A percentile compares a stretch with the other conserved stretches of the same genome.
Evolutionary conservation across 2,797 vertebrate species (phyloP).

Genomic region (Lithobates sylvaticus): DNA sequence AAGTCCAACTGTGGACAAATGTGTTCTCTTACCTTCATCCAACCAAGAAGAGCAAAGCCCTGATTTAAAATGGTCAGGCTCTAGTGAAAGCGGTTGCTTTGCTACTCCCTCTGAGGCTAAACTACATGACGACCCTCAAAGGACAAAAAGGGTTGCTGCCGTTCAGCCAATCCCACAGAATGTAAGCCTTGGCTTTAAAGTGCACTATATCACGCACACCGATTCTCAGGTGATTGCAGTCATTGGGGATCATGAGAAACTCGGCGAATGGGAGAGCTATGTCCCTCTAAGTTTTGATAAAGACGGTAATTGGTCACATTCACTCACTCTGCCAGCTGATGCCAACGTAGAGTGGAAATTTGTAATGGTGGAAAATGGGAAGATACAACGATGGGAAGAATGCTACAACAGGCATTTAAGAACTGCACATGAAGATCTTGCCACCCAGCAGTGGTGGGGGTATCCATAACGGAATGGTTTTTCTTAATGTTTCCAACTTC

Average conservation of each 20-base stretch:
- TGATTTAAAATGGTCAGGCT: neutral
- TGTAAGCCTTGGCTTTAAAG: conserved; percentile 82
- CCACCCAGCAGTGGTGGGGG: conserved; percentile 87
- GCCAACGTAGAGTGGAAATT: conserved; percentile 92
- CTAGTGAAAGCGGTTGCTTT: neutral
- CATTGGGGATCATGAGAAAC: conserved; percentile 85
- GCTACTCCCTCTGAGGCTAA: conserved; percentile 11
- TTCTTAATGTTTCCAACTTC: neutral
- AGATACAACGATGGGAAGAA: conserved; percentile 92
- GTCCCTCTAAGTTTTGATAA: conserved; percentile 78
- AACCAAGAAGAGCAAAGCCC: neutral
- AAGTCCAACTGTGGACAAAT: neutral
- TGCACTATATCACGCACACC: conserved; percentile 86
- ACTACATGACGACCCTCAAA: conserved; percentile 61
- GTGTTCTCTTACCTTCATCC: neutral
- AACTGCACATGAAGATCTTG: conserved; percentile 81
- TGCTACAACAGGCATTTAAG: conserved; percentile 85
- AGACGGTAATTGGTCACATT: conserved; percentile 85
- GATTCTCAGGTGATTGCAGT: conserved; percentile 81
- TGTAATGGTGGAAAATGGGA: conserved; percentile 86
- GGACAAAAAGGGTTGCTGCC: conserved; percentile 72
- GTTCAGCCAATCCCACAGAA: conserved; percentile 80
- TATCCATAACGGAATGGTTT: conserved; percentile 70
- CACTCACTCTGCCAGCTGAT: conserved; percentile 81
- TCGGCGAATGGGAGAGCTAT: conserved; percentile 87